Percentiles rank a stretch among this genome's conserved stretches.
These are phyloP conservation scores for Spermophilus dauricus DNA, from an alignment of 2,113 vertebrate species.

Conservation along the genomic window DNA sequence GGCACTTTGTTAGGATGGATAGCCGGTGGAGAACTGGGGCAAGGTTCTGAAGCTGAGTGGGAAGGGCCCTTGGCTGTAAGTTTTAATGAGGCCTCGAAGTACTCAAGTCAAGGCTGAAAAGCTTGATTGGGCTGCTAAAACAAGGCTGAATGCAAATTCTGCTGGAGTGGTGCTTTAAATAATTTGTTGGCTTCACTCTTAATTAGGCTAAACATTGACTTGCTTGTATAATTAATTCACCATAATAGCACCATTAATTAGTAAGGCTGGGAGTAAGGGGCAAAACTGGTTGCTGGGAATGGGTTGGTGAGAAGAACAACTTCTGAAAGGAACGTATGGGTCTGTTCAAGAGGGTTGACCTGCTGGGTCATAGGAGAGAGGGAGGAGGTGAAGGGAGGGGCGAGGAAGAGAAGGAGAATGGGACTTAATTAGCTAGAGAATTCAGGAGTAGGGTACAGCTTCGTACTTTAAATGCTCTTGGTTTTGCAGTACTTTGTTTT, in stretches of 20 bases:
- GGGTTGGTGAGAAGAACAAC: neutral
- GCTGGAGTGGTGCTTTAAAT: conserved; percentile 76
- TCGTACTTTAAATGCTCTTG: neutral
- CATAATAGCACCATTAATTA: conserved; percentile 76
- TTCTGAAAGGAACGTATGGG: neutral
- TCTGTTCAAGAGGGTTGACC: neutral
- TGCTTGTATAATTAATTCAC: conserved; percentile 80
- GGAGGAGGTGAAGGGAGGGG: neutral
- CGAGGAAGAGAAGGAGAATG: too few relatives aligned
- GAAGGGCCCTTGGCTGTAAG: neutral
- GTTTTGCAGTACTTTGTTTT: neutral
- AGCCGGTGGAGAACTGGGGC: neutral
- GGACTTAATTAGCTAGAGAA: neutral
- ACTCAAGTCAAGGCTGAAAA: conserved; percentile 23
- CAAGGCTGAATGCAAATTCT: conserved; percentile 66
- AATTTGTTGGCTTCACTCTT: conserved; percentile 82
- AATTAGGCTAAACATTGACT: conserved; percentile 82
- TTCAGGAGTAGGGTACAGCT: neutral
- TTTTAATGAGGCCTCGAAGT: neutral
- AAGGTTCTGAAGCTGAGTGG: neutral
- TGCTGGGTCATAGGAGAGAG: neutral
- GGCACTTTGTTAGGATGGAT: neutral
- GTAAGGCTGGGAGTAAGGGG: conserved; percentile 17
- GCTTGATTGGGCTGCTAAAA: conserved; percentile 48
- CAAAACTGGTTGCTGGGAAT: neutral